Evolutionary conservation across 2,113 vertebrate species (phyloP).

Genomic region (Peromyscus maniculatus): DNA sequence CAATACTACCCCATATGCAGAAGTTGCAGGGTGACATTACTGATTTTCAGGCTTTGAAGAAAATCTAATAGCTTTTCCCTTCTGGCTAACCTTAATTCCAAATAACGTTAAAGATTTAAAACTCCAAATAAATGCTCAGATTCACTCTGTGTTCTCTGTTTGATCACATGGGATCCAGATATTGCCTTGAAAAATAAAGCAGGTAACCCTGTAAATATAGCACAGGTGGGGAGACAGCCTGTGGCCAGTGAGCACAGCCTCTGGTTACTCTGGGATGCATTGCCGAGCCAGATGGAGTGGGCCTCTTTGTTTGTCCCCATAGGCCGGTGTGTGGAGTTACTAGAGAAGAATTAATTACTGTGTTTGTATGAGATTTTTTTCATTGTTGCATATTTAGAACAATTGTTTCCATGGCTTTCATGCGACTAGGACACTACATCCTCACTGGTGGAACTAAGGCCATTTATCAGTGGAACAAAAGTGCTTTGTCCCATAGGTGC

Average conservation of each 20-base stretch:
- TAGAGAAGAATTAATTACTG: conserved; percentile 36
- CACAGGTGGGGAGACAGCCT: neutral
- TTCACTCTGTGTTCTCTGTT: neutral
- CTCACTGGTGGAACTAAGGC: neutral
- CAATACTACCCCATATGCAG: neutral
- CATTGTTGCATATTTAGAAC: conserved; percentile 35
- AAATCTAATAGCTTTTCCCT: conserved; percentile 14
- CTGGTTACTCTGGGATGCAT: neutral
- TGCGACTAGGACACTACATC: neutral
- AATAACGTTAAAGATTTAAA: conserved; percentile 60
- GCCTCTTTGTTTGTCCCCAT: neutral
- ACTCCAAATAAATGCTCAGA: neutral
- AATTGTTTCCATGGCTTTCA: conserved; percentile 20
- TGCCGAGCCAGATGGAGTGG: neutral
- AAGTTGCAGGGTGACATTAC: neutral
- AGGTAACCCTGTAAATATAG: neutral
- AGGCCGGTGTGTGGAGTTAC: neutral
- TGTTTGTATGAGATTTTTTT: neutral
- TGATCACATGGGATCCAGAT: neutral
- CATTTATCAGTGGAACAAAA: neutral
- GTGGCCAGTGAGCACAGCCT: fast-evolving
- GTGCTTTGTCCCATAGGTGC: neutral
- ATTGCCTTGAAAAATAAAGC: neutral
- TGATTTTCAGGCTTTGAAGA: neutral
- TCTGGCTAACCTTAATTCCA: conserved; percentile 21